Evolutionary conservation across 2,113 vertebrate genomes (phyloP).

Genomic region (Motacilla alba): DNA sequence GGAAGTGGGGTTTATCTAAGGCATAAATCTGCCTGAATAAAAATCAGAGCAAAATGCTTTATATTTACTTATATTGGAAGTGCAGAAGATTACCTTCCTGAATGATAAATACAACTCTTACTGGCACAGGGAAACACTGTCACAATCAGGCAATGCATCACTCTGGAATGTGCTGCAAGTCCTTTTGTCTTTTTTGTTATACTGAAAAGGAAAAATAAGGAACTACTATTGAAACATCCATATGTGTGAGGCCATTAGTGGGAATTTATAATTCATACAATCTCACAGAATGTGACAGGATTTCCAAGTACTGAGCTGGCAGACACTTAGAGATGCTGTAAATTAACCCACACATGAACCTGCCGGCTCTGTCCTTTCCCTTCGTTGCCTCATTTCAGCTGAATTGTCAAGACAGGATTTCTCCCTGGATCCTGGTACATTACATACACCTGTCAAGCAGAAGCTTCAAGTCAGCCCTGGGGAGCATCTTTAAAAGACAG

Average conservation of each 20-base stretch:
- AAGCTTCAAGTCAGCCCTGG: slow-evolving; percentile 34
- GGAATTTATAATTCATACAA: slow-evolving; percentile 19
- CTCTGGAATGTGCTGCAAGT: not conserved
- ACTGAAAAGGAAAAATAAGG: not conserved
- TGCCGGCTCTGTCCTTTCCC: not conserved
- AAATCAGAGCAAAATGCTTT: not conserved
- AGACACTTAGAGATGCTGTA: not conserved
- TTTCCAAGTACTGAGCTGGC: slow-evolving; percentile 22
- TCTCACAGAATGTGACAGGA: slow-evolving; percentile 28
- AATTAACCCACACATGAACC: slow-evolving; percentile 35
- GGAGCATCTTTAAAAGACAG: not conserved
- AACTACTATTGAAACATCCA: not conserved
- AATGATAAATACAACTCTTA: not conserved
- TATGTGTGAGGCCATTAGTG: not conserved
- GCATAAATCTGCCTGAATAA: not conserved
- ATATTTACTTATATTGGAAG: not conserved
- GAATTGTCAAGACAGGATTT: slow-evolving; percentile 40
- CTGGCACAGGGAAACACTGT: not conserved
- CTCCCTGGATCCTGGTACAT: slow-evolving; percentile 15
- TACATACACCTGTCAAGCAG: slow-evolving; percentile 34
- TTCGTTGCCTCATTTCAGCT: not conserved
- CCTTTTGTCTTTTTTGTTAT: not conserved
- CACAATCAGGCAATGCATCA: not conserved
- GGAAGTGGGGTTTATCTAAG: not conserved
- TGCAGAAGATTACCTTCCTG: not conserved